Conservation (phyloP, 2,888 invertebrate species). For the Argyresthia goedartella region DNA sequence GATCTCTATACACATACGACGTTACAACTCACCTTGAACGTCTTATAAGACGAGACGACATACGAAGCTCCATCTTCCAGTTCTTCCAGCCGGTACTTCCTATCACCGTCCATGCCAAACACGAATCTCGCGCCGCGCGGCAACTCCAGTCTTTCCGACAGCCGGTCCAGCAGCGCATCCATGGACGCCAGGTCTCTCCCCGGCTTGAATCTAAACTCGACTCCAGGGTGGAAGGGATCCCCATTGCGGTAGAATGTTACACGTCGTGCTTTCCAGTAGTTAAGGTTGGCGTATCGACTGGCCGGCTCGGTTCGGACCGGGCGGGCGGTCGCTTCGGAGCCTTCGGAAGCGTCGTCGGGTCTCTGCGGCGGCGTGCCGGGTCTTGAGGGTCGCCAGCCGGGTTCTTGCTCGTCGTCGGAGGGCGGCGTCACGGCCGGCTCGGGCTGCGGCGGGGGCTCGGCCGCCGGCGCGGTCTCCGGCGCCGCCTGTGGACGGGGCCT, state of each 20-base stretch:
- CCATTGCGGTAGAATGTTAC: constrained; percentile 95
- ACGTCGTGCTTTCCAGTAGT: constrained; percentile 88
- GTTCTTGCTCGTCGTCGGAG: constrained; percentile 66
- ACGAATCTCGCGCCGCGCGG: constrained; percentile 91
- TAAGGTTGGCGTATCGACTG: constrained; percentile 81
- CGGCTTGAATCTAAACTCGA: constrained; percentile 88
- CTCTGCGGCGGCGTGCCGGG: constrained; percentile 53
- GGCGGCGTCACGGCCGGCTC: constrained; percentile 49
- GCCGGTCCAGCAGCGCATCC: constrained; percentile 87
- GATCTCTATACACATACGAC: no score
- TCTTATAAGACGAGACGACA: constrained; percentile 92
- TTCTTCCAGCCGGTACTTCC: constrained; percentile 87
- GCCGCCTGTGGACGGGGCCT: constrained; percentile 56
- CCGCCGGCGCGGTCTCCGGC: constrained; percentile 48
- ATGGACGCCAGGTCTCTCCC: constrained; percentile 89
- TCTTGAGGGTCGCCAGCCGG: constrained; percentile 60
- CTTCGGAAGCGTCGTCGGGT: constrained; percentile 57
- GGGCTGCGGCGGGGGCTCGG: constrained; percentile 47
- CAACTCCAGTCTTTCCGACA: constrained; percentile 89
- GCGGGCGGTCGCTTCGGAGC: constrained; percentile 67
- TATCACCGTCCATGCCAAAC: constrained; percentile 92
- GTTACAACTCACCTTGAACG: constrained; percentile 93
- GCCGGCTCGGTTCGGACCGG: constrained; percentile 70
- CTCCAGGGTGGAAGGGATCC: constrained; percentile 91
- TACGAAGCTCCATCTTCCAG: constrained; percentile 93